Evolutionary conservation across 2,797 vertebrate species (phyloP), one percentile per base, ranked within the genome.

Genomic region (Helicolenus hilgendorfi): DNA sequence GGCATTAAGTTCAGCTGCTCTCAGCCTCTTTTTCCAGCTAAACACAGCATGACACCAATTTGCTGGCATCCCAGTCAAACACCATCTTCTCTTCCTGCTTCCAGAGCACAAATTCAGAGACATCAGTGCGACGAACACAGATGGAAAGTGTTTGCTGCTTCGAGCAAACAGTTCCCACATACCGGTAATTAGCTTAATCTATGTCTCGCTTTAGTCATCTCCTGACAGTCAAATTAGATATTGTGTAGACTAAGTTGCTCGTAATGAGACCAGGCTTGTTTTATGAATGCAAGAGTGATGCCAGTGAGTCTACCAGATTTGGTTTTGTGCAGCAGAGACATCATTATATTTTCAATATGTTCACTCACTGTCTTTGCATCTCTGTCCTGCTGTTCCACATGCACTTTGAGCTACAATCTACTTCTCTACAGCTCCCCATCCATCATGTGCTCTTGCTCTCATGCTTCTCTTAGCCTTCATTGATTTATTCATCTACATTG

Each of bases 11-110:
- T 78, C n/a, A 84, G 81, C 83, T 14, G 83, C 64, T 83, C 53
- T 81, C 82, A 20, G 77, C 65, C 69, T 80, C 55, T 84, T 85
- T 79, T 80, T 78, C 55, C 69, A 76, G 76, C 65, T 65, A 76
- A 91, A 90, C 90, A 22, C 86, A 85, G 88, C 77, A 38, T 81
- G 87, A 93, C 83, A 86, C 72, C 86, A 89, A 78, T 91, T 83
- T 92, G 80, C 64, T 49, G 55, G 69, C 75, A 69, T 80, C 80
- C 62, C 75, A 63, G 74, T 84, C 81, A n/a, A 83, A 85, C 69
- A 29, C 15, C 31, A 72, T 64, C 56, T 24, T 76, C 60, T 81
- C 72, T 71, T 29, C 24, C 70, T 45, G 84, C 76, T 83, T 83
- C 78, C 70, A 82, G 73, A 78, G 74, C 64, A 84, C 35, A 80